These are phyloP conservation scores for Parasteatoda tepidariorum DNA, from an alignment of 1,140 invertebrate species.

Conservation along the genomic window DNA sequence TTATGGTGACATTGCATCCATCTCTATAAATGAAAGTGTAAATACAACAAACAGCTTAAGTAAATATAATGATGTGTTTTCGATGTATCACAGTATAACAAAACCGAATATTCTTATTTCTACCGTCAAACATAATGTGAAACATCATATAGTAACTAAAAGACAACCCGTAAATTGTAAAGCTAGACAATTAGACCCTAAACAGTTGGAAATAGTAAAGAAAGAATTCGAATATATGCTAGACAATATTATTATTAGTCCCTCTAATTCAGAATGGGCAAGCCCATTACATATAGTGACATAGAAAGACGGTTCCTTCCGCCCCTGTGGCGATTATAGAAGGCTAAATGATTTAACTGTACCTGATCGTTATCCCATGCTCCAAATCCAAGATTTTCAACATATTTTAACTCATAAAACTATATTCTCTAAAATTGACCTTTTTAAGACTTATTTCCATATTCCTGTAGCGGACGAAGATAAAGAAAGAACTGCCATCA, in stretches of 20 bases:
- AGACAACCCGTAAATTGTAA: constrained; percentile 1
- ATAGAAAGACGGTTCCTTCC: constrained; percentile 61
- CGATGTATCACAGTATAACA: background rate
- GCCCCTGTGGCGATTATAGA: no score
- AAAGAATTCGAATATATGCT: constrained; percentile 23
- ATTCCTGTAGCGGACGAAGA: background rate
- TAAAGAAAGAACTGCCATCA: background rate
- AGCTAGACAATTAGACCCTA: constrained; percentile 24
- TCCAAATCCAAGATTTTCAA: background rate
- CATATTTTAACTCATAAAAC: background rate
- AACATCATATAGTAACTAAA: constrained; percentile 16
- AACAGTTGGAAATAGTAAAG: background rate
- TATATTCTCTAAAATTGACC: constrained; percentile 1
- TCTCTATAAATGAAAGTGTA: background rate
- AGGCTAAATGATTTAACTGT: no score
- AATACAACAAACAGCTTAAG: background rate
- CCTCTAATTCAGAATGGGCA: constrained; percentile 65
- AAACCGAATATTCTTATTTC: background rate
- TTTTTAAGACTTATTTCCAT: background rate
- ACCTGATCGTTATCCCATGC: background rate
- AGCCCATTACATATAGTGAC: constrained; percentile 62
- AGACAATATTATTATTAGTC: constrained; percentile 35
- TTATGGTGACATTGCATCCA: background rate
- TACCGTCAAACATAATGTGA: background rate
- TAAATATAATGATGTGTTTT: constrained; percentile 13